Evolutionary conservation across 2,797 vertebrate species (phyloP).

Genomic region (Acridotheres tristis): DNA sequence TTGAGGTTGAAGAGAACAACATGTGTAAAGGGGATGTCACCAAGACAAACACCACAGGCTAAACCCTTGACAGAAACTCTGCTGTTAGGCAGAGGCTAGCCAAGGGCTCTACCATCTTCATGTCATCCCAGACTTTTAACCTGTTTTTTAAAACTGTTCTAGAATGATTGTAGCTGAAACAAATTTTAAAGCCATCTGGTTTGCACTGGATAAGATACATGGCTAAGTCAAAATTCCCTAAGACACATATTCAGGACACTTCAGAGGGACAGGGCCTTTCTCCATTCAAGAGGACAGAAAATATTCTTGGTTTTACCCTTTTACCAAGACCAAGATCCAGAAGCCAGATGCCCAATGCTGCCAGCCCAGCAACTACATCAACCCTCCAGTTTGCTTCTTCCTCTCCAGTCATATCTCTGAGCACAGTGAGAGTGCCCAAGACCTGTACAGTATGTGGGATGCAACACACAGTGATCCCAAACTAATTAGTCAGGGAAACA

Average conservation of each 20-base stretch:
- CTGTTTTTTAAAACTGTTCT: neutral
- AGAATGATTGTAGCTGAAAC: neutral
- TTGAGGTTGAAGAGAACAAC: neutral
- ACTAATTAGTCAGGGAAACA: neutral
- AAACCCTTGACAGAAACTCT: neutral
- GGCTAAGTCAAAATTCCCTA: neutral
- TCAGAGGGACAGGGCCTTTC: neutral
- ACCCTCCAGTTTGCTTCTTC: neutral
- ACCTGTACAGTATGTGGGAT: neutral
- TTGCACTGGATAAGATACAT: neutral
- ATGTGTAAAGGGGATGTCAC: neutral
- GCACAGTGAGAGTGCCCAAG: neutral
- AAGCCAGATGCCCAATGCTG: neutral
- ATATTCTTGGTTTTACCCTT: neutral
- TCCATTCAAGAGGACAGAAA: neutral
- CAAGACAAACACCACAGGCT: neutral
- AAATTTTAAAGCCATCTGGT: neutral
- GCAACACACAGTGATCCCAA: neutral
- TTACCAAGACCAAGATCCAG: neutral
- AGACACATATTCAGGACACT: neutral
- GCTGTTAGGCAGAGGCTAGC: neutral
- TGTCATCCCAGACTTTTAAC: neutral
- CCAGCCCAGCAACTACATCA: neutral
- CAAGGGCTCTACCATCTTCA: neutral
- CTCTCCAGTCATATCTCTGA: neutral